These are phyloP conservation scores for Drosophila antonietae DNA, from an alignment of 2,888 invertebrate species.

Conservation along the genomic window DNA sequence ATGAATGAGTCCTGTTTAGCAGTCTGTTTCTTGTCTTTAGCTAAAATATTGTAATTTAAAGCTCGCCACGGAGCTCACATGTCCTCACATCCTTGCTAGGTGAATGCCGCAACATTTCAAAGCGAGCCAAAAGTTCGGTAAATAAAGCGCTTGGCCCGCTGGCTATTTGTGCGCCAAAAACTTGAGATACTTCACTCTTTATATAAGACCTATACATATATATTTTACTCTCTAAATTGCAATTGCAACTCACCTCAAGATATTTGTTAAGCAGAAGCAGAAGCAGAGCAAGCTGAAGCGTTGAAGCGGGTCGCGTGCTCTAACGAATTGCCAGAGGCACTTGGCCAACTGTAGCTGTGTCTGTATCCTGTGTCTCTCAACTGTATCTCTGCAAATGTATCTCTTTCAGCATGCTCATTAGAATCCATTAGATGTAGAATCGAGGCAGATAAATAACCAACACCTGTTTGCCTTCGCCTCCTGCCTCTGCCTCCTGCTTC, in stretches of 20 bases:
- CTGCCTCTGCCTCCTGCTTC: constrained; percentile 8
- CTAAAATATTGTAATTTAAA: constrained; percentile 27
- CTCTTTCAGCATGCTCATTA: constrained; percentile 55
- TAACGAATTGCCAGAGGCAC: constrained; percentile 62
- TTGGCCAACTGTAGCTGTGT: constrained; percentile 3
- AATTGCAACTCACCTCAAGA: constrained; percentile 38
- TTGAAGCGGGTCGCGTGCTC: constrained; percentile 53
- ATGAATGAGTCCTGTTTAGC: background rate
- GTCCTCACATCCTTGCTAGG: constrained; percentile 10
- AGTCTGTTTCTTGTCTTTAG: background rate
- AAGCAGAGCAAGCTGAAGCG: constrained; percentile 25
- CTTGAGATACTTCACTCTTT: constrained; percentile 25
- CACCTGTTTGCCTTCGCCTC: constrained; percentile 51
- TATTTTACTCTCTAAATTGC: constrained; percentile 7
- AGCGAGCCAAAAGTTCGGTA: constrained; percentile 39
- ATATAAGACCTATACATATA: background rate
- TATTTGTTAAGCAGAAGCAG: constrained; percentile 7
- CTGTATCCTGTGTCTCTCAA: background rate
- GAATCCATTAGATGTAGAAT: constrained; percentile 62
- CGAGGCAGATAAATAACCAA: constrained; percentile 49
- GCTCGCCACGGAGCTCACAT: constrained; percentile 16
- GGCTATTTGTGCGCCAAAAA: constrained; percentile 61
- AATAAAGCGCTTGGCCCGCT: constrained; percentile 36
- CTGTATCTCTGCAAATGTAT: background rate
- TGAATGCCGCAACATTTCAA: constrained; percentile 33